Evolutionary conservation across 2,113 vertebrate genomes (phyloP).

Genomic region (Corythornis madagascariensis): DNA sequence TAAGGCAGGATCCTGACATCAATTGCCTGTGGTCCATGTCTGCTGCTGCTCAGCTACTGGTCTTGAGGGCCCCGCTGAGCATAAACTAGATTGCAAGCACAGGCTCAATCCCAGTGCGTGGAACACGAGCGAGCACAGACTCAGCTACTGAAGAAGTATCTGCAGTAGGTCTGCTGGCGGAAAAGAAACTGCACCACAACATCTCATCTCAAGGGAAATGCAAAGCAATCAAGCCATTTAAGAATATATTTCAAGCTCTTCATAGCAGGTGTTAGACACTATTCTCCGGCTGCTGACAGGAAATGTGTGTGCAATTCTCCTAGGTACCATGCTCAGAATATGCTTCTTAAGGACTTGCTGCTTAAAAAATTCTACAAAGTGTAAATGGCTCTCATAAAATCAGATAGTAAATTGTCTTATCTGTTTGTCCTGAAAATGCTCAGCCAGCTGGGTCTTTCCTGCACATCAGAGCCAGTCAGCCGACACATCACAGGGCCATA

Average conservation of each 20-base stretch:
- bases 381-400: slow-evolving; percentile 49
- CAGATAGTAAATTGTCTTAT: slow-evolving; percentile 44
- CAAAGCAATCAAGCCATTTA: slow-evolving; percentile 64
- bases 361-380: slow-evolving; percentile 40
- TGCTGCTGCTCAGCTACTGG: background rate
- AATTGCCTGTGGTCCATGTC: accelerated
- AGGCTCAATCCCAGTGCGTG: background rate
- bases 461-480: background rate
- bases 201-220: slow-evolving; percentile 44
- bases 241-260: slow-evolving; percentile 56
- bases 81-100: background rate
- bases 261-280: slow-evolving; percentile 54
- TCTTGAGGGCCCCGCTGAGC: background rate
- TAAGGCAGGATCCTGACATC: background rate
- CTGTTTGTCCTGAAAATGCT: slow-evolving; percentile 50
- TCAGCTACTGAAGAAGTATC: background rate
- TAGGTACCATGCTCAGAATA: background rate
- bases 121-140: accelerated
- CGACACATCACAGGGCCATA: background rate
- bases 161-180: background rate
- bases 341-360: slow-evolving; percentile 2
- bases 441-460: slow-evolving; percentile 17
- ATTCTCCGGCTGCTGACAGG: slow-evolving; percentile 48
- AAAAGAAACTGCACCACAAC: background rate
- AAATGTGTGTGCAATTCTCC: slow-evolving; percentile 55